Evolutionary conservation across 2,113 vertebrate genomes (phyloP), one percentile per base, ranked within the genome.

Genomic region (Syngnathus typhle): DNA sequence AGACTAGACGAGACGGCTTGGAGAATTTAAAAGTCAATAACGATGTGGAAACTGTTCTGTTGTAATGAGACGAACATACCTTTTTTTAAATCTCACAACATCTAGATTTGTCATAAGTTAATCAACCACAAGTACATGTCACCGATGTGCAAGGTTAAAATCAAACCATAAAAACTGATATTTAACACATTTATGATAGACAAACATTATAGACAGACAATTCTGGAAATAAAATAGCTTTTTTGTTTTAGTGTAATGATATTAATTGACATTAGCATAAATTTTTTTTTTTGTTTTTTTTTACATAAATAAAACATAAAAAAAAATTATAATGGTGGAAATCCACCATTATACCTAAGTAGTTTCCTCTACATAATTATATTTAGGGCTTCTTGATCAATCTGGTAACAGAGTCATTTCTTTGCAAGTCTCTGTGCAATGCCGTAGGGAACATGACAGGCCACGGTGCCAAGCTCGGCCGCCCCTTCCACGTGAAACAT

Each of bases 71-170:
- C 1, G 3, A 16, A 15, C 4, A 36, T 16, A 10, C 4, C n/a
- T 60, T 39, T 39, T 39, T n/a, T 10, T 67, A 46, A 15, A 10
- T 13, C 13, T 6, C 52, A 55, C 9, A 37, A 5, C 67, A 55
- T 39, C 12, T 37, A 8, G 7, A 69, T 60, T 58, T 59, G 37
- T 9, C 2, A 47, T 67, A 43, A 64, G 16, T 59, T n/a, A 47
- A 70, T 56, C 9, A 60, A 11, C n/a, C 15, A 74, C 65, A 60
- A 36, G n/a, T 59, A 70, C 60, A 68, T 0, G 67, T 41, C 65
- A 62, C 71, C 19, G 65, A 71, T 69, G 73, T 74, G 70, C 68
- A 65, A 36, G n/a, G 47, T 21, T 23, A 58, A 69, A 37, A 49
- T 39, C 49, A 67, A 21, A 11, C 43, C 2, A 11, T 11, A 60